Percentiles rank a stretch among this genome's conserved stretches.
Evolutionary conservation across 2,888 invertebrate genomes (phyloP).

Genomic region (Spilarctia lutea): DNA sequence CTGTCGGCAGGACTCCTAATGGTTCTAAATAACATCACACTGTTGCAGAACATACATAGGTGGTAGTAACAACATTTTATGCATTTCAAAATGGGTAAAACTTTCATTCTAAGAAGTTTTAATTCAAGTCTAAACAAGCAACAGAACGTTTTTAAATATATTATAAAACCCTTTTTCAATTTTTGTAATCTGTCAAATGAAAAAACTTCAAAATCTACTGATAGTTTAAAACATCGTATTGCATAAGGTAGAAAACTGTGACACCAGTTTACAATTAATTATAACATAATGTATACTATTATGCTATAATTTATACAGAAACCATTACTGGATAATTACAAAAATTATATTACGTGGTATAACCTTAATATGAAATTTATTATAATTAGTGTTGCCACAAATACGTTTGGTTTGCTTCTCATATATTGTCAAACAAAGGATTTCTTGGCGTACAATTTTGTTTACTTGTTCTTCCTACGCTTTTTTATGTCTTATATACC

Average conservation of each 20-base stretch:
- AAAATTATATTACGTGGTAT: neutral
- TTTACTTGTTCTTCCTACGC: neutral
- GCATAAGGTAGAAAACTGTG: neutral
- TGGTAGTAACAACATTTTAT: neutral
- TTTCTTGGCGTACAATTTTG: neutral
- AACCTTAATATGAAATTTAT: constrained; percentile 12
- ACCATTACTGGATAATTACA: constrained; percentile 7
- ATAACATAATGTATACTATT: neutral
- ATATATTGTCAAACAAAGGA: neutral
- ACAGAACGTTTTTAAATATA: neutral
- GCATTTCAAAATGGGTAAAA: neutral
- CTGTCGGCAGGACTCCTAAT: neutral
- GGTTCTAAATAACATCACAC: neutral
- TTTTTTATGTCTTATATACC: neutral
- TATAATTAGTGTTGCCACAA: neutral
- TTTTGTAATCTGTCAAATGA: neutral
- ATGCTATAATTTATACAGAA: constrained; percentile 4
- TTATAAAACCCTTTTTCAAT: neutral
- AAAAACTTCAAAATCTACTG: neutral
- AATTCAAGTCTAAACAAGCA: neutral
- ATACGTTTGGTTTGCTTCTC: neutral
- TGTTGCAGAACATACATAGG: neutral
- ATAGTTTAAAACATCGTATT: neutral
- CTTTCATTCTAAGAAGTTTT: neutral
- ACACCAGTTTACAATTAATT: neutral